A percentile compares a stretch with the other conserved stretches of the same genome.
Evolutionary conservation across 23 tunicate species (phyloP).

Genomic region (Ascidia mentula): DNA sequence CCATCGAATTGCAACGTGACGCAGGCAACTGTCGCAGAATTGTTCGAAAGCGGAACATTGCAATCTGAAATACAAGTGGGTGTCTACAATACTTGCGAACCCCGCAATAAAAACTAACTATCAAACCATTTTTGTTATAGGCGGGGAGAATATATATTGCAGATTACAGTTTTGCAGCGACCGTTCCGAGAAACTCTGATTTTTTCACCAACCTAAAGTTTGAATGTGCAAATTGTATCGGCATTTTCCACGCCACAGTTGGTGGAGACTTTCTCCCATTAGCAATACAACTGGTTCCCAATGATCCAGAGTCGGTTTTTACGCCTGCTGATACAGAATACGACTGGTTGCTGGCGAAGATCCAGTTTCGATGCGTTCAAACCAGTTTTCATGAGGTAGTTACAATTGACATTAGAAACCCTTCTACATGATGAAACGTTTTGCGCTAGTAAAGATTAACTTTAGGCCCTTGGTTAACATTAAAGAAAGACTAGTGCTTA

Average conservation of each 20-base stretch:
- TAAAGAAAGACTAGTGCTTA: not conserved
- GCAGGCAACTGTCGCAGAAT: slow-evolving; percentile 7
- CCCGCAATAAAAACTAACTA: too few relatives aligned
- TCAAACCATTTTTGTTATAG: slow-evolving; percentile 6
- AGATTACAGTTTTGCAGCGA: slow-evolving; percentile 10
- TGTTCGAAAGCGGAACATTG: slow-evolving; percentile 17
- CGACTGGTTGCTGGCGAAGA: slow-evolving; percentile 77
- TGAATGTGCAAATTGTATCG: slow-evolving; percentile 41
- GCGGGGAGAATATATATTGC: slow-evolving; percentile 43
- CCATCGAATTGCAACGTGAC: slow-evolving; percentile 41
- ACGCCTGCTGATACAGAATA: slow-evolving; percentile 38
- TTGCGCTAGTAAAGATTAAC: too few relatives aligned
- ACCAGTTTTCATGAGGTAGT: slow-evolving; percentile 54
- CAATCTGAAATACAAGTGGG: slow-evolving; percentile 48
- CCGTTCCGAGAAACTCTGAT: slow-evolving; percentile 10
- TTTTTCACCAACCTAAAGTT: slow-evolving; percentile 8
- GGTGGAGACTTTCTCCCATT: slow-evolving; percentile 47
- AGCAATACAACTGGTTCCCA: slow-evolving; percentile 62
- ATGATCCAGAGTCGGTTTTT: slow-evolving; percentile 36
- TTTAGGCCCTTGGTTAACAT: not conserved
- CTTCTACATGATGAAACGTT: not conserved
- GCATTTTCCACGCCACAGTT: slow-evolving; percentile 27
- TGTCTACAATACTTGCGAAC: too few relatives aligned
- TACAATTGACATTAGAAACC: too few relatives aligned
- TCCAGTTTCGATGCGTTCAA: slow-evolving; percentile 29